Conservation (phyloP, 2,113 vertebrate genomes). For the Pteronura brasiliensis region DNA sequence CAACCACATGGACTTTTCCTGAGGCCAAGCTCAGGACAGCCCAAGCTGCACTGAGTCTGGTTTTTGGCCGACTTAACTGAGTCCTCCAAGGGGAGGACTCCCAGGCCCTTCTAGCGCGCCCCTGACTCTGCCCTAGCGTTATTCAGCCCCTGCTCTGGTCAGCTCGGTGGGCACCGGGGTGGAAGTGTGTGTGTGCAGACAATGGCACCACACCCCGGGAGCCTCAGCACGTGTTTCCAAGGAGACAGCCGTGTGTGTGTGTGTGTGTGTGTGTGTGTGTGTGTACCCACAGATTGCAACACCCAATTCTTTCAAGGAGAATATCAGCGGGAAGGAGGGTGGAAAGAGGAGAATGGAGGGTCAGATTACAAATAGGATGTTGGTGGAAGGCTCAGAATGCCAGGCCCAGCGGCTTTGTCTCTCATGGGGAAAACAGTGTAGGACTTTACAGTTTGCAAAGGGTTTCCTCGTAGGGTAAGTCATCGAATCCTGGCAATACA, state of each 20-base stretch:
- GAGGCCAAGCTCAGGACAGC: not conserved
- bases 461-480: not conserved
- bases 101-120: not conserved
- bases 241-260: not conserved
- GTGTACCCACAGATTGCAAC: not conserved
- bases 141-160: not conserved
- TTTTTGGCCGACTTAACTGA: not conserved
- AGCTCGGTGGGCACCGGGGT: not conserved
- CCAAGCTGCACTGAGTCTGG: not conserved
- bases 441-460: not conserved
- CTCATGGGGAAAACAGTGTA: not conserved
- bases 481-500: not conserved
- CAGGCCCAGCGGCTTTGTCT: not conserved
- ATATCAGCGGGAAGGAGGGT: not conserved
- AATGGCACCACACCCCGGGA: not conserved
- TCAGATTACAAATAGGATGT: not conserved
- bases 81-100: not conserved
- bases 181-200: not conserved
- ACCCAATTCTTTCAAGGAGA: not conserved
- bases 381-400: not conserved
- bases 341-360: not conserved
- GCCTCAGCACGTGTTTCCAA: not conserved
- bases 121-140: not conserved
- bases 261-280: no score
- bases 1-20: not conserved